These are phyloP conservation scores for Tragelaphus strepsiceros DNA, from an alignment of 2,113 vertebrate genomes.

Conservation along the genomic window DNA sequence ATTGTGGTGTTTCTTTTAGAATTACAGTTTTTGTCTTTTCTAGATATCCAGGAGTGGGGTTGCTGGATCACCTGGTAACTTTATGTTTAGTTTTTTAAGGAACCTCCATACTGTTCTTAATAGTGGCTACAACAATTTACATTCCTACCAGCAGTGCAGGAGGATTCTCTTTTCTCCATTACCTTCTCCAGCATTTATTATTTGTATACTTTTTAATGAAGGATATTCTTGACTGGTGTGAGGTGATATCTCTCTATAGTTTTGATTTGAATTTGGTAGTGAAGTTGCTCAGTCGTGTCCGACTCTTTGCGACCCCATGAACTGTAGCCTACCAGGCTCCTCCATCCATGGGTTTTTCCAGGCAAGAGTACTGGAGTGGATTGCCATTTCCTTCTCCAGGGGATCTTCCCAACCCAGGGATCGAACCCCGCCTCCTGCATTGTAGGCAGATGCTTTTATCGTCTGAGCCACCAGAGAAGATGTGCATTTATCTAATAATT, in stretches of 20 bases:
- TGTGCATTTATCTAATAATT: not conserved
- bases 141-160: not conserved
- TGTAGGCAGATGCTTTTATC: not conserved
- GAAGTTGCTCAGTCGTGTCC: not conserved
- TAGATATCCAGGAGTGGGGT: not conserved
- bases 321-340: not conserved
- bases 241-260: not conserved
- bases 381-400: not conserved
- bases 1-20: not conserved
- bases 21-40: not conserved
- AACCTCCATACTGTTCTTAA: not conserved
- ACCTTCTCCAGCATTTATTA: not conserved
- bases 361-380: not conserved
- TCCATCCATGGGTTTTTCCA: not conserved
- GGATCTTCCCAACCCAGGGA: not conserved
- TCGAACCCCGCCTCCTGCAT: fast-evolving
- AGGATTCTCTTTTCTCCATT: not conserved
- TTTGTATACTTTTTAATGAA: not conserved
- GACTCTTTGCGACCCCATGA: not conserved
- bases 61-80: not conserved
- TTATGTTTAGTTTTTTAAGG: not conserved
- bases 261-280: not conserved
- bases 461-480: not conserved
- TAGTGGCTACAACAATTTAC: not conserved
- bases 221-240: not conserved